Evolutionary conservation across 2,888 invertebrate species (phyloP).

Genomic region (Drosophila affinis): DNA sequence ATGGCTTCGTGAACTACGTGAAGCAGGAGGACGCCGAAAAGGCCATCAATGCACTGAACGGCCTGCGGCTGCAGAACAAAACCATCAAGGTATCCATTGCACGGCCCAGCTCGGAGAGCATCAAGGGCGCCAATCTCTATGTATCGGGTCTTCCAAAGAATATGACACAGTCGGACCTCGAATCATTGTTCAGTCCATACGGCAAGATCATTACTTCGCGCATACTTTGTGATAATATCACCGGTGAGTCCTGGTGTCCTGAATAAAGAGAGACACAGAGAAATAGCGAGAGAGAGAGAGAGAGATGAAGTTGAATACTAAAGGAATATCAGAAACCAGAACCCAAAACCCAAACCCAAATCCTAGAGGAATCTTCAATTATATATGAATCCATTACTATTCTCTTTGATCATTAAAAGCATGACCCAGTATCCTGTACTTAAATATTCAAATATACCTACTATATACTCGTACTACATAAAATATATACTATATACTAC

Average conservation of each 20-base stretch:
- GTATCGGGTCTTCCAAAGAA: slow-evolving; percentile 96
- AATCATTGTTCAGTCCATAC: slow-evolving; percentile 91
- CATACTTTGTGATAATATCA: slow-evolving; percentile 93
- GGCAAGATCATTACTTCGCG: slow-evolving; percentile 94
- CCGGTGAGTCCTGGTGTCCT: slow-evolving; percentile 86
- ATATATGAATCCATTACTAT: background rate
- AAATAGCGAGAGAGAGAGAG: background rate
- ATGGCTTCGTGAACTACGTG: slow-evolving; percentile 99
- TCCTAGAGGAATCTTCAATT: background rate
- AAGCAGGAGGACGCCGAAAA: slow-evolving; percentile 99
- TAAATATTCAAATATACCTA: background rate
- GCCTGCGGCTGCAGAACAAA: slow-evolving; percentile 99
- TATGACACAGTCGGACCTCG: slow-evolving; percentile 93
- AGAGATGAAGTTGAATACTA: background rate
- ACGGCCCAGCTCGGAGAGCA: slow-evolving; percentile 95
- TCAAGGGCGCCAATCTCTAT: slow-evolving; percentile 96
- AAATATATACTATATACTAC: background rate
- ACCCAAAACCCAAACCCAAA: background rate
- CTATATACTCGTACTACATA: background rate
- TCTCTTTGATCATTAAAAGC: background rate
- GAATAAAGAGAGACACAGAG: no score
- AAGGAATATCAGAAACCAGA: background rate
- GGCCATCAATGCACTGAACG: slow-evolving; percentile 98
- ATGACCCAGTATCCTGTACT: slow-evolving; percentile 5
- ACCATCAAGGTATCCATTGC: slow-evolving; percentile 98